Percentiles rank a stretch among this genome's conserved stretches.
Evolutionary conservation across 35 echinoderm and acorn worm genomes (phyloP).

Genomic region (Lytechinus pictus): DNA sequence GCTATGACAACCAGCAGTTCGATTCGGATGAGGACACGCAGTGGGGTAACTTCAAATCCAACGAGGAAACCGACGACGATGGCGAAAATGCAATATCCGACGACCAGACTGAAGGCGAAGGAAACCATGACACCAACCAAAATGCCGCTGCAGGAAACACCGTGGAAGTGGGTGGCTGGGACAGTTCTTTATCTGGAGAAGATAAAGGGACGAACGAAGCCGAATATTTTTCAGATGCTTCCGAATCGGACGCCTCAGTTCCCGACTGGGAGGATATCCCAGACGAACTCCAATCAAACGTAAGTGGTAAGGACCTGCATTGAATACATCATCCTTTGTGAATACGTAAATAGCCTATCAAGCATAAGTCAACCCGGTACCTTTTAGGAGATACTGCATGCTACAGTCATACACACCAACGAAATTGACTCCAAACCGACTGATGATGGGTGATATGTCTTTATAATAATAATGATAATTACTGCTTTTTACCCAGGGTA

Average conservation of each 20-base stretch:
- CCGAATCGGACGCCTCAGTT: not conserved
- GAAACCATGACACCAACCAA: not conserved
- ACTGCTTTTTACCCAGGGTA: too few species aligned
- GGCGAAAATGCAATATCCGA: not conserved
- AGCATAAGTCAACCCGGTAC: too few species aligned
- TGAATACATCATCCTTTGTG: not conserved
- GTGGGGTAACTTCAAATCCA: not conserved
- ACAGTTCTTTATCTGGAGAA: not conserved
- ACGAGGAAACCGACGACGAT: not conserved
- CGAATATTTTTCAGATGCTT: conserved; percentile 12
- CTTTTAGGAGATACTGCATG: too few species aligned
- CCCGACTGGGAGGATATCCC: not conserved
- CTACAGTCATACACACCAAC: too few species aligned
- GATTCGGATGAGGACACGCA: conserved; percentile 18
- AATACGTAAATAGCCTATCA: not conserved
- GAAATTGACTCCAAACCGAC: too few species aligned
- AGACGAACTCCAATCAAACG: conserved; percentile 30
- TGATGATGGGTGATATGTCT: too few species aligned
- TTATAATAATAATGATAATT: too few species aligned
- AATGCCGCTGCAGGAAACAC: not conserved
- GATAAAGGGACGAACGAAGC: not conserved
- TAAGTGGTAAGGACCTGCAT: conserved; percentile 15
- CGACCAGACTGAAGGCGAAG: not conserved
- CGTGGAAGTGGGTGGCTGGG: not conserved
- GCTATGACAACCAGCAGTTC: not conserved